Conservation (phyloP, 2,888 invertebrate genomes). For the Phortica magna region DNA sequence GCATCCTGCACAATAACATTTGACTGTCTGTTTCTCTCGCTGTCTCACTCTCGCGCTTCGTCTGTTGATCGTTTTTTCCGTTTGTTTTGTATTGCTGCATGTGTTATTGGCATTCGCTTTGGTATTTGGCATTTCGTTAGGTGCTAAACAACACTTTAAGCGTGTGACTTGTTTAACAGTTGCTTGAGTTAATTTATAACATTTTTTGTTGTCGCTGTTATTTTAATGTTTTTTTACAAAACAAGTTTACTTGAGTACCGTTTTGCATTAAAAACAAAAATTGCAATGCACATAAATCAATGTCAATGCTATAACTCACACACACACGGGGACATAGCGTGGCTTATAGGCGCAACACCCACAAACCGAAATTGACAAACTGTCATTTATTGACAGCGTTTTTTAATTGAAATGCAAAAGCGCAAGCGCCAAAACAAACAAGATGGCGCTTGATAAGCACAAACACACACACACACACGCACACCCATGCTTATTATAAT, state of each 20-base stretch:
- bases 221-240: conserved; percentile 5
- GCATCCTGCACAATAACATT: too few species aligned
- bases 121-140: conserved; percentile 7
- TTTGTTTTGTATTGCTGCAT: too few species aligned
- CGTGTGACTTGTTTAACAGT: conserved; percentile 7
- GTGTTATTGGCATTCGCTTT: conserved; percentile 2
- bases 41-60: conserved; percentile 19
- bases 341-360: background rate
- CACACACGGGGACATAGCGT: background rate
- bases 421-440: conserved; percentile 66
- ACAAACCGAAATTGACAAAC: conserved; percentile 61
- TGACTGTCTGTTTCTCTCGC: background rate
- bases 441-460: conserved; percentile 38
- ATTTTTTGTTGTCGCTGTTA: conserved; percentile 3
- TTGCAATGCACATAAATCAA: conserved; percentile 57
- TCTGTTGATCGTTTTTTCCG: conserved; percentile 31
- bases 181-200: conserved; percentile 15
- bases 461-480: conserved; percentile 51
- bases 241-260: background rate
- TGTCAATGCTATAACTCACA: conserved; percentile 45
- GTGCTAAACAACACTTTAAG: conserved; percentile 25
- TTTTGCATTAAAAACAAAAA: background rate
- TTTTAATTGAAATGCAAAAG: conserved; percentile 73
- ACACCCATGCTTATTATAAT: conserved; percentile 15
- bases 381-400: conserved; percentile 66